These are phyloP conservation scores for Xylocopa sonorina DNA, from an alignment of 1,140 invertebrate genomes.

Conservation along the genomic window DNA sequence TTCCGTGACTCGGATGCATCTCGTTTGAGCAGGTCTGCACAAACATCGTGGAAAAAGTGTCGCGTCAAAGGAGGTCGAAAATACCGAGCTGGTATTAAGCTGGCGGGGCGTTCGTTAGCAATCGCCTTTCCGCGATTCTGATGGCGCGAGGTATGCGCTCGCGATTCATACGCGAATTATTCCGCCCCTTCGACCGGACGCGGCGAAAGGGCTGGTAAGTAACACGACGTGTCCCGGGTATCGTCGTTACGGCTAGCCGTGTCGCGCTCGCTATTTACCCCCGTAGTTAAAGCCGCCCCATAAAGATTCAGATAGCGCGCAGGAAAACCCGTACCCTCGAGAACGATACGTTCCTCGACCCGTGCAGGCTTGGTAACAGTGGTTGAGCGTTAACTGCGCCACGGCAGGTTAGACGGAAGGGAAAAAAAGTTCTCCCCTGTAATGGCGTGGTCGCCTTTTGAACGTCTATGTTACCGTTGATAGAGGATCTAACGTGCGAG, in stretches of 20 bases:
- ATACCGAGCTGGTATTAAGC: too few relatives aligned
- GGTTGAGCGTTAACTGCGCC: conserved; percentile 61
- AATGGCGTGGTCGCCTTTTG: conserved; percentile 4
- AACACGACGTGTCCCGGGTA: conserved; percentile 46
- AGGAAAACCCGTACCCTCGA: conserved; percentile 55
- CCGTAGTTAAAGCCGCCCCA: conserved; percentile 67
- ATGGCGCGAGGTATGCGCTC: conserved; percentile 46
- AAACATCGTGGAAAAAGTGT: conserved; percentile 10
- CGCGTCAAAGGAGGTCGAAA: conserved; percentile 1
- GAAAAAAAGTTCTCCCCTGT: conserved; percentile 48
- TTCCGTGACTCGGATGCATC: conserved; percentile 13
- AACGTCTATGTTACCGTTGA: conserved; percentile 29
- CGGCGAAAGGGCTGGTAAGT: conserved; percentile 43
- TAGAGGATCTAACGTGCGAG: conserved; percentile 27
- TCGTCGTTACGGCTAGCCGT: conserved; percentile 58
- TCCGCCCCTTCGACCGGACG: conserved; percentile 40
- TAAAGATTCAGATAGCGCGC: conserved; percentile 74
- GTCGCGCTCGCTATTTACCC: conserved; percentile 63
- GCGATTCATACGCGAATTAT: conserved; percentile 65
- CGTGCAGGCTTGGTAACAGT: conserved; percentile 31
- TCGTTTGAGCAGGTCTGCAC: neutral
- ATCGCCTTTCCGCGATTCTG: conserved; percentile 17
- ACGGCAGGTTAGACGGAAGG: conserved; percentile 54
- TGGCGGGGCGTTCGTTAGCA: conserved; percentile 36
- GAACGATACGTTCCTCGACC: conserved; percentile 34